Evolutionary conservation across 2,888 invertebrate genomes (phyloP).

Genomic region (Ischnus inquisitorius): DNA sequence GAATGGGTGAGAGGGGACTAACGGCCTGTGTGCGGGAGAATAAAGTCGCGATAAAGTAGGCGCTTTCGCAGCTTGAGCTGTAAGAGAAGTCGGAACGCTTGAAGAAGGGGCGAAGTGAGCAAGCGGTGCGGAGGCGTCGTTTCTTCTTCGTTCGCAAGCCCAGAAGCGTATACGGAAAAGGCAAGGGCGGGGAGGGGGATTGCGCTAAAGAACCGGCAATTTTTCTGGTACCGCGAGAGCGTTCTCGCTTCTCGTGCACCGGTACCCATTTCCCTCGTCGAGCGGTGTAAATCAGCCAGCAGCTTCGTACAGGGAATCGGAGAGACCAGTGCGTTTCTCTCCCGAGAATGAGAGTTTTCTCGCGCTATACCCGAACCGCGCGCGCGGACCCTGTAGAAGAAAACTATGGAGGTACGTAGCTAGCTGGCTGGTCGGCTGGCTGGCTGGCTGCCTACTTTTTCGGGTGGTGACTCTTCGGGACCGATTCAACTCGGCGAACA

Average conservation of each 20-base stretch:
- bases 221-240: conserved; percentile 35
- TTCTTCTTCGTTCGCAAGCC: not conserved
- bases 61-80: conserved; percentile 18
- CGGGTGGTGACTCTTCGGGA: conserved; percentile 62
- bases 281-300: conserved; percentile 58
- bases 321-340: conserved; percentile 40
- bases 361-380: conserved; percentile 21
- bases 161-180: not conserved
- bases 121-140: too few species aligned
- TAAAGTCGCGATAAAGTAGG: conserved; percentile 58
- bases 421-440: conserved; percentile 7
- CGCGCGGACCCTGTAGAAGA: not conserved
- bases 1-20: conserved; percentile 7
- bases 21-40: conserved; percentile 34
- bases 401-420: conserved; percentile 11
- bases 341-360: conserved; percentile 47
- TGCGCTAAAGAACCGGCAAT: conserved; percentile 33
- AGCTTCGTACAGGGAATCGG: conserved; percentile 54
- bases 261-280: not conserved
- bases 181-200: not conserved
- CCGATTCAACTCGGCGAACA: conserved; percentile 51
- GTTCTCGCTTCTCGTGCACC: conserved; percentile 21
- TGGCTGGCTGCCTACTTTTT: conserved; percentile 64
- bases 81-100: not conserved
- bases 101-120: too few species aligned